Evolutionary conservation across 1,140 invertebrate genomes (phyloP), one percentile per base, ranked within the genome.

Genomic region (Drosophila albomicans): DNA sequence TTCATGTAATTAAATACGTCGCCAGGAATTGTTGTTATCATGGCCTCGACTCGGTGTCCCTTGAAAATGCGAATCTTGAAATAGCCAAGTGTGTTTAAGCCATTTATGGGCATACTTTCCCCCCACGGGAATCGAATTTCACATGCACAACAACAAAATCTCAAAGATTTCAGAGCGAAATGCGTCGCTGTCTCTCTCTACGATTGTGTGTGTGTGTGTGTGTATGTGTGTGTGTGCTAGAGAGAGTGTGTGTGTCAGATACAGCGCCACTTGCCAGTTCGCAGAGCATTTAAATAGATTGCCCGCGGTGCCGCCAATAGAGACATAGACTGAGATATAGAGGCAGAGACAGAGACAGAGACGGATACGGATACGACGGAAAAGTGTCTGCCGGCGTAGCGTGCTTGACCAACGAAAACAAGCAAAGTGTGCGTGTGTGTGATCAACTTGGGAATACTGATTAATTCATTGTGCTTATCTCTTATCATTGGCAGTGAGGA

Each of bases 251-350:
- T 54, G 30, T 62, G 71, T 30, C 64, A 46, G 64, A 80, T 64
- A 76, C 57, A 74, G 68, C 78, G 81, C 81, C 81, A 85, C 82
- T 84, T 80, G 82, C 78, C 82, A 77, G 81, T 81, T 77, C 74
- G 59, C 54, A 75, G 69, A 85, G 68, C 81, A 84, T 84, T 84
- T 84, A 84, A 85, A 85, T 86, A 85, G 82, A 85, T 86, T 86
- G 58, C 78, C 75, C 75, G 64, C 68, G 69, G 30, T 81, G 68
- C 58, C 69, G 63, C 51, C 63, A 63, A 67, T 13, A 54, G 64
- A 71, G 69, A 86, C 75, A 66, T 58, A 75, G 69, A 70, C 72
- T 58, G 72, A 66, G 57, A 25, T 25, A 58, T 54, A 10, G n/a
- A 25, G 69, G 81, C 75, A 58, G 72, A 75, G 69, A 86, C 75